A percentile compares a stretch with the other conserved stretches of the same genome.
phyloP scores from a whole-genome alignment of 2,797 vertebrate species.

The Lophotriccus pileatus region DNA sequence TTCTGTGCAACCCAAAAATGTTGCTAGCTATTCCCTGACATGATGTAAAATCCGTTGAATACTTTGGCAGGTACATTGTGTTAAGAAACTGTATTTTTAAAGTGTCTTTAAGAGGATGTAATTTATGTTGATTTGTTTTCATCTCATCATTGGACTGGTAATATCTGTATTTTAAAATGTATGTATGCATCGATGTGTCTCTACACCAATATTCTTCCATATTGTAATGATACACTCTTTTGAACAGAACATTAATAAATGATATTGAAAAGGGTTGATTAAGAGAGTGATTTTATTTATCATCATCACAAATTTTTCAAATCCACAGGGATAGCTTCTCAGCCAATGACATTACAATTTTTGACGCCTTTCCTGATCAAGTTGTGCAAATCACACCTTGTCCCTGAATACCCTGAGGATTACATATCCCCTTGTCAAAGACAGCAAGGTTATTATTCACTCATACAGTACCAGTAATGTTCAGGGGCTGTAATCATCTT shows the following conservation, averaged over 20 bases:
- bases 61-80: not conserved
- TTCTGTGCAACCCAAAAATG: not conserved
- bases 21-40: constrained; percentile 38
- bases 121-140: not conserved
- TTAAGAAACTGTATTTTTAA: constrained; percentile 41
- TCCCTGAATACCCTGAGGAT: not conserved
- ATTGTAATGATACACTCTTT: not conserved
- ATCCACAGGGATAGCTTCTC: not conserved
- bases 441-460: not conserved
- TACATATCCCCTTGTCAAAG: not conserved
- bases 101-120: not conserved
- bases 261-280: not conserved
- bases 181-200: not conserved
- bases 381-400: not conserved
- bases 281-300: not conserved
- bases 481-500: not conserved
- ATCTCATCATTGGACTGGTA: not conserved
- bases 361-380: not conserved
- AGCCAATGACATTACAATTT: not conserved
- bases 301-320: not conserved
- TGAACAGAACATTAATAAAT: not conserved
- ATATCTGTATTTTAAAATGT: not conserved
- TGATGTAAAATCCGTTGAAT: constrained; percentile 7
- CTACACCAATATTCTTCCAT: not conserved
- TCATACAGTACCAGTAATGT: not conserved